Evolutionary conservation across 2,113 vertebrate species (phyloP), one percentile per base, ranked within the genome.

Genomic region (Rhinopomastus cyanomelas): DNA sequence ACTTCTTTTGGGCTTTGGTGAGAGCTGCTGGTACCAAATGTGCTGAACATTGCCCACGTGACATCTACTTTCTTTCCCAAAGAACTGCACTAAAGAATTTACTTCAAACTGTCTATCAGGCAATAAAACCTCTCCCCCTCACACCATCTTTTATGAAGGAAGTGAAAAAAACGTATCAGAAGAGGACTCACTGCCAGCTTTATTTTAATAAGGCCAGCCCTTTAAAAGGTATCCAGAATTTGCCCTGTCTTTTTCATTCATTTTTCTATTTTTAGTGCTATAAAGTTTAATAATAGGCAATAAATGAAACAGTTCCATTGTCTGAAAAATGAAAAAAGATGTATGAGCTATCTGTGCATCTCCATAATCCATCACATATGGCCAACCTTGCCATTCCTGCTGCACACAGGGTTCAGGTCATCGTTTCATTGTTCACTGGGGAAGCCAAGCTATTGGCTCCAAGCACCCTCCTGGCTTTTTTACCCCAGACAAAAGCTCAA

Each of bases 291-390:
- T 97, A 97, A 97, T 95, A 96, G 92, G 93, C 95, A 97, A 97
- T 98, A 98, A 98, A 98, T 98, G 97, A 98, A 97, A 96, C 87
- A 61, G 90, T 95, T 94, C 97, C 95, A 98, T 98, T 98, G 98
- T 98, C 97, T 97, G 96, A 97, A 96, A 98, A 97, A 97, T 90
- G 93, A 96, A 98, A 97, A 98, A 98, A 98, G 89, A 97, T 97
- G 97, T 97, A 95, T 89, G 49, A 96, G 96, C 97, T 98, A 98
- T 98, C 97, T 97, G 85, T 90, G 90, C 90, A 71, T 73, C 57
- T 89, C 89, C 91, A 95, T 98, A 98, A 98, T 97, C 73, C 80
- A 37, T 96, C 96, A 97, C 98, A 98, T 97, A 98, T 98, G 98
- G 94, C 82, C 5, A 65, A 49, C 62, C 75, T 60, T 49, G 69